Percentiles rank a stretch among this genome's conserved stretches.
Evolutionary conservation across 1,140 invertebrate species (phyloP).

Genomic region (Saccostrea cuccullata): DNA sequence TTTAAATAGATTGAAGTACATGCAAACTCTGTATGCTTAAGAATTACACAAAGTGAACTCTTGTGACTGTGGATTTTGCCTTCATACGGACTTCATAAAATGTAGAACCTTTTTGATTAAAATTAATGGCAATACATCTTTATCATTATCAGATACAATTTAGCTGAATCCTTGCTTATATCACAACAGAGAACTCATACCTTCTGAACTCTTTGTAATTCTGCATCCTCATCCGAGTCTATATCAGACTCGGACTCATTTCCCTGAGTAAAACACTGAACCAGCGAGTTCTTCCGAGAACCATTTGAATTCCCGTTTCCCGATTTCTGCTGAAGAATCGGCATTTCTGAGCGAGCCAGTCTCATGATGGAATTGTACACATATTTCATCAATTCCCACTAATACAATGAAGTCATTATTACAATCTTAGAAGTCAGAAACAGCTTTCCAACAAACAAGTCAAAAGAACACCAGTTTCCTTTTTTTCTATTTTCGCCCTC

Average conservation of each 20-base stretch:
- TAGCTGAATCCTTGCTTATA: too few species aligned
- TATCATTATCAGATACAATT: too few species aligned
- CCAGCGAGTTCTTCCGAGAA: neutral
- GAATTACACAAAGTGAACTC: too few species aligned
- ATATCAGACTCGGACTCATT: conserved; percentile 12
- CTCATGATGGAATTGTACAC: neutral
- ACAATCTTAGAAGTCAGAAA: neutral
- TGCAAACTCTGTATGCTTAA: too few species aligned
- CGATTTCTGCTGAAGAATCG: neutral
- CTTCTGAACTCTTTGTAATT: conserved; percentile 1
- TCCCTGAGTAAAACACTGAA: conserved; percentile 1
- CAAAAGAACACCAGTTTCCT: neutral
- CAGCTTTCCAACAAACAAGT: neutral
- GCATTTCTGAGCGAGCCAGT: neutral
- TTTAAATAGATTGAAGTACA: too few species aligned
- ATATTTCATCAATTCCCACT: neutral
- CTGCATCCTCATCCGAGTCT: conserved; percentile 30
- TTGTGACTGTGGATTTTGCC: too few species aligned
- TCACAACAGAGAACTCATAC: neutral
- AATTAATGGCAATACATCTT: too few species aligned
- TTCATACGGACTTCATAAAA: too few species aligned
- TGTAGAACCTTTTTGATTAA: too few species aligned
- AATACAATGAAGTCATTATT: neutral
- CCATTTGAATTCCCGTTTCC: neutral
- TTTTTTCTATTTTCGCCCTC: conserved; percentile 3